Percentiles rank a stretch among this genome's conserved stretches.
These are phyloP conservation scores for Puntigrus tetrazona DNA, from an alignment of 2,113 vertebrate genomes.

Conservation along the genomic window DNA sequence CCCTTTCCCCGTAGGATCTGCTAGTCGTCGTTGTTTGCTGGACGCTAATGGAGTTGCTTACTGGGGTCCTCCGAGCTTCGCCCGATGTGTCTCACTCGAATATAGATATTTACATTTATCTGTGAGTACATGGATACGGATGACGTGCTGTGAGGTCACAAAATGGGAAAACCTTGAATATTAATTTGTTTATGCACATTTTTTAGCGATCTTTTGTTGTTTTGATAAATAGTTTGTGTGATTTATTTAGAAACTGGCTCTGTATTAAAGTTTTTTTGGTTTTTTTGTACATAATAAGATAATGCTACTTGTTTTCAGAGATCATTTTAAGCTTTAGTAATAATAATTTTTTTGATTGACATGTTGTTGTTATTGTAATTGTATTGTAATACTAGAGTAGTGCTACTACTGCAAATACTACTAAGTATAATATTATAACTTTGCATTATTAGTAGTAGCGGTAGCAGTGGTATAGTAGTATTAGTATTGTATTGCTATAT, in stretches of 20 bases:
- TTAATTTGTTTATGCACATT: neutral
- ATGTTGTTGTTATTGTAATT: no score
- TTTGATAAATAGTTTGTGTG: neutral
- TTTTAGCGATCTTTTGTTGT: neutral
- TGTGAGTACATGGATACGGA: slow-evolving; percentile 70
- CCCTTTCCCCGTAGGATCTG: slow-evolving; percentile 80
- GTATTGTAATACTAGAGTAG: no score
- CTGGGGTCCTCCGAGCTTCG: slow-evolving; percentile 98
- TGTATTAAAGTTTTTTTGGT: neutral
- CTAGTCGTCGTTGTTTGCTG: slow-evolving; percentile 98
- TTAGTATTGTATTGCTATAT: no score
- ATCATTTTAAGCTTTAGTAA: no score
- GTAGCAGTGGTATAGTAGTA: neutral
- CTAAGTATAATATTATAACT: no score
- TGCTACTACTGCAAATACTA: no score
- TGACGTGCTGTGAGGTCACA: neutral
- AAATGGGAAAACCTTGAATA: neutral
- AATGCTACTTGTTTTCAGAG: neutral
- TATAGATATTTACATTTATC: slow-evolving; percentile 97
- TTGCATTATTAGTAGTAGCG: neutral
- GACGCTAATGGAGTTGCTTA: slow-evolving; percentile 94
- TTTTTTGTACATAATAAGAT: neutral
- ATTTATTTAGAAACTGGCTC: neutral
- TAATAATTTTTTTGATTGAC: no score
- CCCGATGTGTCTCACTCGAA: slow-evolving; percentile 97